Conservation (phyloP, 1,140 invertebrate species). For the Zaprionus davidi region DNA sequence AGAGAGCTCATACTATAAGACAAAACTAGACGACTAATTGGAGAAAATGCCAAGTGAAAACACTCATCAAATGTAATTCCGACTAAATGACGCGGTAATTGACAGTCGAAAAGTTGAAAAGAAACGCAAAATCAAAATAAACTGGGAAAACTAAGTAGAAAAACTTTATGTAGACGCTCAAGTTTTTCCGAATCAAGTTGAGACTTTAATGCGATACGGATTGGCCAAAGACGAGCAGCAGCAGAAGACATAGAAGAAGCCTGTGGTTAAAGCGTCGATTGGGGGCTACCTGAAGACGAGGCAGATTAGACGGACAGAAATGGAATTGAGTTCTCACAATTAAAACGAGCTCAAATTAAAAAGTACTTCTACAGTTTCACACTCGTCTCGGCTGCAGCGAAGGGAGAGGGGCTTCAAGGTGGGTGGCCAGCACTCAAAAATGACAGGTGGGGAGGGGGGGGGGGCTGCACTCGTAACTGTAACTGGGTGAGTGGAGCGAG, state of each 20-base stretch:
- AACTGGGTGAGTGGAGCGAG: slow-evolving; percentile 64
- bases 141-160: slow-evolving; percentile 13
- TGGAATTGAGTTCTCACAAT: slow-evolving; percentile 82
- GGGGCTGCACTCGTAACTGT: slow-evolving; percentile 25
- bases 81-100: slow-evolving; percentile 44
- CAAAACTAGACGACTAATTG: slow-evolving; percentile 55
- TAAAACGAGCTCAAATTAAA: slow-evolving; percentile 83
- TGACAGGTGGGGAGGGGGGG: neutral
- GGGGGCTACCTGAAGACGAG: neutral
- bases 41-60: slow-evolving; percentile 53
- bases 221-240: neutral
- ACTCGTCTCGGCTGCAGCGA: slow-evolving; percentile 28
- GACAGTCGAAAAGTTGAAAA: slow-evolving; percentile 14
- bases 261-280: neutral
- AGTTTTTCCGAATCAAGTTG: slow-evolving; percentile 24
- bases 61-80: slow-evolving; percentile 74
- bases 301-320: slow-evolving; percentile 48
- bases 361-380: slow-evolving; percentile 81
- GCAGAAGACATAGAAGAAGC: too few relatives aligned
- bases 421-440: neutral
- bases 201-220: slow-evolving; percentile 63
- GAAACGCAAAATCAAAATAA: slow-evolving; percentile 15
- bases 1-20: slow-evolving; percentile 24
- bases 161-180: slow-evolving; percentile 3
- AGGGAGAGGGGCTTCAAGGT: neutral